A percentile compares a stretch with the other conserved stretches of the same genome.
These are phyloP conservation scores for Zeugodacus cucurbitae DNA, from an alignment of 1,140 invertebrate species.

Conservation along the genomic window DNA sequence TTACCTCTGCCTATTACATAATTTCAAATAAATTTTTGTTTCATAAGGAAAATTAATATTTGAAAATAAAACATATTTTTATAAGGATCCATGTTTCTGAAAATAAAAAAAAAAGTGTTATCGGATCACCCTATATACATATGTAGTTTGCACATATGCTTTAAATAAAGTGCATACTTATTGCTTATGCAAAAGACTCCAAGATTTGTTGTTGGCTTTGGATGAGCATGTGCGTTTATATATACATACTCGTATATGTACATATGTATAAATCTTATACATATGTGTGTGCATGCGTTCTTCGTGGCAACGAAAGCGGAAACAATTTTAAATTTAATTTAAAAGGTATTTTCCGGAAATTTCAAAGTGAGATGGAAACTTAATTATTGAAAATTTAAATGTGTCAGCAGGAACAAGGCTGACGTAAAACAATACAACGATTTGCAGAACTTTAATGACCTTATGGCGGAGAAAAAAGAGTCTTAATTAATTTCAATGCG, in stretches of 20 bases:
- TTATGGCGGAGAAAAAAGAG: not conserved
- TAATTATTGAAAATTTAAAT: slow-evolving; percentile 12
- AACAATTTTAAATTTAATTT: slow-evolving; percentile 8
- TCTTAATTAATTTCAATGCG: too few relatives aligned
- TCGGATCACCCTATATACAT: too few relatives aligned
- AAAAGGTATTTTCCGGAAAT: not conserved
- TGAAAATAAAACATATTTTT: too few relatives aligned
- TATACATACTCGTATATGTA: not conserved
- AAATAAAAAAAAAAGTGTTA: too few relatives aligned
- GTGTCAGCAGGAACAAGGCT: not conserved
- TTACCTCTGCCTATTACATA: too few relatives aligned
- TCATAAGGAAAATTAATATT: too few relatives aligned
- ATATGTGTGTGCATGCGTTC: not conserved
- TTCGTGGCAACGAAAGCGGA: not conserved
- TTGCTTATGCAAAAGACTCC: not conserved
- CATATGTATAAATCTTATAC: not conserved
- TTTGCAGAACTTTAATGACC: not conserved
- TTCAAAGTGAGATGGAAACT: slow-evolving; percentile 14
- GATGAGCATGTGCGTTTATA: not conserved
- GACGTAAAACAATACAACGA: not conserved
- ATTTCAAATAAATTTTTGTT: too few relatives aligned
- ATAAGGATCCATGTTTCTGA: too few relatives aligned
- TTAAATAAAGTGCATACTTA: not conserved
- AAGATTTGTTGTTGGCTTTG: not conserved
- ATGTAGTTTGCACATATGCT: not conserved